Percentiles rank a stretch among this genome's conserved stretches.
Evolutionary conservation across 2,888 invertebrate species (phyloP).

Genomic region (Aporophyla nigra): DNA sequence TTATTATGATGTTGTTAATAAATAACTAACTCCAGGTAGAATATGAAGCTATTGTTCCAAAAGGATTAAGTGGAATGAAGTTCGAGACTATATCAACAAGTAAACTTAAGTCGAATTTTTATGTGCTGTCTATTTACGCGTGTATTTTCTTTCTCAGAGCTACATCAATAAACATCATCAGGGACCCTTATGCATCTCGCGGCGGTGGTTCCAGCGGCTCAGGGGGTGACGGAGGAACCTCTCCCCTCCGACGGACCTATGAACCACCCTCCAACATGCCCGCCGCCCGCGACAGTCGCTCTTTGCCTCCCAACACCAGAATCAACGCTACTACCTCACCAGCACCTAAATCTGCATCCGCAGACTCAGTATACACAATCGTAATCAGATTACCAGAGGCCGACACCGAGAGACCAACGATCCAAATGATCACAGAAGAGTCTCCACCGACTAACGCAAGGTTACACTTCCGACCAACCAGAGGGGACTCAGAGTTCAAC

Average conservation of each 20-base stretch:
- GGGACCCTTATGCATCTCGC: constrained; percentile 92
- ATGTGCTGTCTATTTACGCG: background rate
- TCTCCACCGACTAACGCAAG: constrained; percentile 89
- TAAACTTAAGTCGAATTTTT: background rate
- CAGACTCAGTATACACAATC: constrained; percentile 97
- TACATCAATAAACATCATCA: constrained; percentile 96
- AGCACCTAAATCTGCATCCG: constrained; percentile 91
- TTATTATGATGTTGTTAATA: constrained; percentile 40
- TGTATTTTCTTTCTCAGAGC: constrained; percentile 89
- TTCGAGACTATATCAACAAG: background rate
- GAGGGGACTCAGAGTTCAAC: constrained; percentile 91
- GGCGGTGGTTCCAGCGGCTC: constrained; percentile 89
- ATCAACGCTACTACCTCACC: constrained; percentile 91
- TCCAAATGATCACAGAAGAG: constrained; percentile 97
- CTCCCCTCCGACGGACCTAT: constrained; percentile 88
- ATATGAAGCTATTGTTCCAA: constrained; percentile 1
- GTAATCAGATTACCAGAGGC: constrained; percentile 95
- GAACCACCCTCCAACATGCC: constrained; percentile 82
- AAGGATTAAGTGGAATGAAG: constrained; percentile 1
- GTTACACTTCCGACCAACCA: constrained; percentile 88
- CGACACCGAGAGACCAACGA: constrained; percentile 93
- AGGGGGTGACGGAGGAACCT: constrained; percentile 84
- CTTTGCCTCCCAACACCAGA: constrained; percentile 92
- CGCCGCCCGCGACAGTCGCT: constrained; percentile 91
- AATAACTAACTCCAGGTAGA: constrained; percentile 25